Base-by-base conservation (phyloP, 2,888 invertebrate genomes). In the Drosophila paramelanica region DNA sequence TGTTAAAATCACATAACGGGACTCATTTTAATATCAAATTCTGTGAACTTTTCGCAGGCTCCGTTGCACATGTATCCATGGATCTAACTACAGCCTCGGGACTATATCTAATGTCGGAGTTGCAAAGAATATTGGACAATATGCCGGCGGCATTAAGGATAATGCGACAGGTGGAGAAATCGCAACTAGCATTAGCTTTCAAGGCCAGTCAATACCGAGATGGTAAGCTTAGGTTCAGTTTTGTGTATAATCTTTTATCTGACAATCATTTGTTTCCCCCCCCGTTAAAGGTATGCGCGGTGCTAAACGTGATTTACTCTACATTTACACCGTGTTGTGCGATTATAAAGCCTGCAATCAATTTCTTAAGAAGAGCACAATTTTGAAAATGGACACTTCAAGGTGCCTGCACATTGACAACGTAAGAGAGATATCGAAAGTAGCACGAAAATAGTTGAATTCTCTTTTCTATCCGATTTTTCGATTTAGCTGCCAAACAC, bases 1-100 rank as follows among this genome's bases (percentile, higher is more conserved):
- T 36, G 0, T 36, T 3, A 5, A 5, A 36, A 36, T 13, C 13
- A 13, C 4, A 5, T 11, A 11, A 11, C 4, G 13, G 11, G 36
- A 36, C 0, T 36, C 5, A 11, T 5, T 10, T 11, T 33, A 11
- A 36, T 4, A 13, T 8, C 17, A 33, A 3, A 23, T 1, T 14
- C 3, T 27, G 39, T 53, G 11, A 0, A 5, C 13, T 14, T 10
- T 23, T 33, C 3, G 8, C 45, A 92, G 90, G 88, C 56, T 91
- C 93, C 91, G 94, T 93, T 41, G 94, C 94, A 77, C 95, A 95
- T 20, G 93, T 93, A 73, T 95, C 95, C 74, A 93, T 94, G 69
- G 94, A 96, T 90, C 93, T 97, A 94, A 95, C 55, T 94, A 95
- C 85, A 95, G 95, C 36, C 88, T 96, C 97, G 3, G 95, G 95